Conservation (phyloP, 2,797 vertebrate species). For the Lophius americanus region DNA sequence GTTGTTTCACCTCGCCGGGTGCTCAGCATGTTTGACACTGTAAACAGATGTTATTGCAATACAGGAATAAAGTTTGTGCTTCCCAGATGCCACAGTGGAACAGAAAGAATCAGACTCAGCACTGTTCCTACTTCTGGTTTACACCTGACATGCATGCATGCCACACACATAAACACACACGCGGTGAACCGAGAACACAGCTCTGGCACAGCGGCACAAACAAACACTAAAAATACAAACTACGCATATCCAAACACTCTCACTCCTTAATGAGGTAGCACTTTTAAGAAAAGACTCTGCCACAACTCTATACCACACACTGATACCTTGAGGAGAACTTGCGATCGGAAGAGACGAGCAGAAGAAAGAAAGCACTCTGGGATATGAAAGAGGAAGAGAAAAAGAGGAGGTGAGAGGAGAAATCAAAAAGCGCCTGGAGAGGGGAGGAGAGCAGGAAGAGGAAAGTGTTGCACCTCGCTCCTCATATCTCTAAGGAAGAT, state of each 20-base stretch:
- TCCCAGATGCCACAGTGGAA: slow-evolving; percentile 75
- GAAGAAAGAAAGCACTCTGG: slow-evolving; percentile 76
- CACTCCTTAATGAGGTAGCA: slow-evolving; percentile 85
- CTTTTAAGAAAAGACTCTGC: slow-evolving; percentile 83
- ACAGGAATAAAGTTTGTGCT: slow-evolving; percentile 77
- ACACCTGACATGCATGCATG: slow-evolving; percentile 61
- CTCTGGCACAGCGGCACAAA: slow-evolving; percentile 75
- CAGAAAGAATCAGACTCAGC: slow-evolving; percentile 81
- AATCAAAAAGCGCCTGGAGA: slow-evolving; percentile 82
- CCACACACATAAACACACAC: slow-evolving; percentile 57
- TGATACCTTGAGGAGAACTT: slow-evolving; percentile 85
- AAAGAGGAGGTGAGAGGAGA: slow-evolving; percentile 76
- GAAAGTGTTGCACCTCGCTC: slow-evolving; percentile 81
- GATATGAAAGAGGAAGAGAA: slow-evolving; percentile 77
- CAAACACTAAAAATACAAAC: slow-evolving; percentile 88
- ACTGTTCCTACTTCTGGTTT: slow-evolving; percentile 76
- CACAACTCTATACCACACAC: slow-evolving; percentile 79
- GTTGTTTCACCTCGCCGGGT: slow-evolving; percentile 67
- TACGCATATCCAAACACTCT: slow-evolving; percentile 87
- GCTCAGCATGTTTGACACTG: slow-evolving; percentile 73
- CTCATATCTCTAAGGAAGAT: slow-evolving; percentile 85
- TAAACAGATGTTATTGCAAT: slow-evolving; percentile 77
- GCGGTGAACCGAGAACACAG: slow-evolving; percentile 78
- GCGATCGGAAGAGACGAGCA: slow-evolving; percentile 79
- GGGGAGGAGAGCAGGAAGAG: slow-evolving; percentile 81